Evolutionary conservation across 2,888 invertebrate species (phyloP), one percentile per base, ranked within the genome.

Genomic region (Punctoribates punctum): DNA sequence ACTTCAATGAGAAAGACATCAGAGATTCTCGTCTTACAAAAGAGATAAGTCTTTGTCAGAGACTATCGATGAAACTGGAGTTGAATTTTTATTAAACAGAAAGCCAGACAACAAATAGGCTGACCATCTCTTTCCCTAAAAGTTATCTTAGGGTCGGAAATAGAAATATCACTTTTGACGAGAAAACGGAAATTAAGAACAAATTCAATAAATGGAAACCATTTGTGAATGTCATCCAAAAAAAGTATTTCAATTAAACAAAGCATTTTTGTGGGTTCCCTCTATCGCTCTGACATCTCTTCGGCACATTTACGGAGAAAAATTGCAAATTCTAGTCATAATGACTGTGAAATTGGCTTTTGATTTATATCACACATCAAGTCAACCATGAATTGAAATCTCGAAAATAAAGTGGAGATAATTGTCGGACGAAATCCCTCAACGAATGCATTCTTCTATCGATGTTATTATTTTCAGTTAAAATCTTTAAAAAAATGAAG

Each of bases 191-290:
- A 67, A 67, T 67, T 67, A 67, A 67, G 38, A 25, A 38, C 34
- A 38, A 67, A 67, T 67, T 38, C 20, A 67, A 67, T 67, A 67
- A 67, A 67, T 67, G 67, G 34, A 38, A 67, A 67, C 34, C 34
- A 67, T 67, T 67, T 67, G 34, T 67, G 34, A 67, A 29, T 38
- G 67, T 67, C 67, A 67, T 3, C 11, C 60, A 60, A 38, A 38
- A 34, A 11, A n/a, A 17, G 13, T 34, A 34, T 34, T 67, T 67
- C 38, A 67, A 67, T 67, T 67, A 67, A 67, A 67, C 34, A 17
- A 67, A 23, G 11, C 3, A 13, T 62, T 62, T 62, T 57, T 57
- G 9, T 9, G 34, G 20, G 3, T 67, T 38, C 34, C 11, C 34
- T 54, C 20, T 8, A 48, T 2, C 15, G 1, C 20, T n/a, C 34